Conservation (phyloP, 1,140 invertebrate genomes). For the Drosophila sturtevanti region DNA sequence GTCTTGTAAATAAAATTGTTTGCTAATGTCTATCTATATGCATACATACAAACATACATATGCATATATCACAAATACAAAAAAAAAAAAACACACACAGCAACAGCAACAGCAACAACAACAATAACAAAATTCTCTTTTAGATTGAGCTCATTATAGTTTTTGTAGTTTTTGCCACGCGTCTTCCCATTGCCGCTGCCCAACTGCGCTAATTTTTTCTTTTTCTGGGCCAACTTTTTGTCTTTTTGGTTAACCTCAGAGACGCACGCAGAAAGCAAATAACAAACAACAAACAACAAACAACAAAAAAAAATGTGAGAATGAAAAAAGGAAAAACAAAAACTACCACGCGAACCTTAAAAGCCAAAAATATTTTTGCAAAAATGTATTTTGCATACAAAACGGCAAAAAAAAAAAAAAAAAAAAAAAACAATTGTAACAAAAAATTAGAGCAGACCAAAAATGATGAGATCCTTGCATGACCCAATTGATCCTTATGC, state of each 20-base stretch:
- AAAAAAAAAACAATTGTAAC: slow-evolving; percentile 59
- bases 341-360: slow-evolving; percentile 25
- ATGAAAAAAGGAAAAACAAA: neutral
- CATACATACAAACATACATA: slow-evolving; percentile 8
- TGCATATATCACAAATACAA: too few relatives aligned
- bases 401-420: neutral
- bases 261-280: neutral
- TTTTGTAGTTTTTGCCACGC: slow-evolving; percentile 26
- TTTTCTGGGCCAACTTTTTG: slow-evolving; percentile 48
- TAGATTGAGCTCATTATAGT: slow-evolving; percentile 5
- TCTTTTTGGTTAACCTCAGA: slow-evolving; percentile 47
- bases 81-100: too few relatives aligned
- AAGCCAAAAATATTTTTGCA: slow-evolving; percentile 23
- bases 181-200: slow-evolving; percentile 14
- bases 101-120: too few relatives aligned
- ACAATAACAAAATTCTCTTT: slow-evolving; percentile 13
- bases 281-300: neutral
- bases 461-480: slow-evolving; percentile 19
- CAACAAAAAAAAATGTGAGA: neutral
- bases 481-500: slow-evolving; percentile 6
- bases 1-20: slow-evolving; percentile 18
- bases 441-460: slow-evolving; percentile 56
- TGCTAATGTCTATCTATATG: neutral
- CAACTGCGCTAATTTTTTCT: slow-evolving; percentile 52
- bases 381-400: neutral